Percentiles rank a stretch among this genome's conserved stretches.
Evolutionary conservation across 1,140 invertebrate species (phyloP).

Genomic region (Drosophila mojavensis): DNA sequence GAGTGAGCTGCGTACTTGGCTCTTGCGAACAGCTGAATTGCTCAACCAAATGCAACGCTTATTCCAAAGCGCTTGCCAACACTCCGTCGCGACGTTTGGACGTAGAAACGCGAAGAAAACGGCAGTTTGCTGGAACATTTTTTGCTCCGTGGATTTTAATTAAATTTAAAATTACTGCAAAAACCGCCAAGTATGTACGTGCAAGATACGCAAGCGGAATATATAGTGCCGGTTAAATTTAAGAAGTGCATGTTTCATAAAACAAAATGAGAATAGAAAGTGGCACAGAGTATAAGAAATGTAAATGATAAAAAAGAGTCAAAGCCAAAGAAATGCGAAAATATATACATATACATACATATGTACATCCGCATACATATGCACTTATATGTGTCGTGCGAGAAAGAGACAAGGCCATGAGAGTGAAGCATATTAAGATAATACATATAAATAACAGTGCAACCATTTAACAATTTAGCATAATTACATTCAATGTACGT

Average conservation of each 20-base stretch:
- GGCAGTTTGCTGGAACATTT: constrained; percentile 44
- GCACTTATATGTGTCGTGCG: constrained; percentile 32
- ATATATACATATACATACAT: constrained; percentile 34
- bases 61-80: constrained; percentile 25
- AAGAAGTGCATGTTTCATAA: constrained; percentile 31
- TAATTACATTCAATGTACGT: constrained; percentile 24
- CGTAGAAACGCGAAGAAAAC: constrained; percentile 51
- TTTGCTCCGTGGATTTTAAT: constrained; percentile 47
- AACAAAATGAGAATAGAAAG: constrained; percentile 37
- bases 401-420: constrained; percentile 26
- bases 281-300: constrained; percentile 46
- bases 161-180: constrained; percentile 40
- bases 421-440: constrained; percentile 46
- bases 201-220: constrained; percentile 15
- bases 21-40: constrained; percentile 35
- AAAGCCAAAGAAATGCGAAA: constrained; percentile 57
- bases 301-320: constrained; percentile 47
- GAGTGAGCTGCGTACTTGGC: constrained; percentile 26
- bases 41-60: constrained; percentile 40
- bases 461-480: constrained; percentile 23
- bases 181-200: constrained; percentile 36
- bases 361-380: constrained; percentile 30
- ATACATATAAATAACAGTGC: constrained; percentile 47
- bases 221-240: constrained; percentile 35
- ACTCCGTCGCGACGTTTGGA: constrained; percentile 47